Base-by-base conservation (phyloP, 2,797 vertebrate species). In the Schizothorax lantsangensis region DNA sequence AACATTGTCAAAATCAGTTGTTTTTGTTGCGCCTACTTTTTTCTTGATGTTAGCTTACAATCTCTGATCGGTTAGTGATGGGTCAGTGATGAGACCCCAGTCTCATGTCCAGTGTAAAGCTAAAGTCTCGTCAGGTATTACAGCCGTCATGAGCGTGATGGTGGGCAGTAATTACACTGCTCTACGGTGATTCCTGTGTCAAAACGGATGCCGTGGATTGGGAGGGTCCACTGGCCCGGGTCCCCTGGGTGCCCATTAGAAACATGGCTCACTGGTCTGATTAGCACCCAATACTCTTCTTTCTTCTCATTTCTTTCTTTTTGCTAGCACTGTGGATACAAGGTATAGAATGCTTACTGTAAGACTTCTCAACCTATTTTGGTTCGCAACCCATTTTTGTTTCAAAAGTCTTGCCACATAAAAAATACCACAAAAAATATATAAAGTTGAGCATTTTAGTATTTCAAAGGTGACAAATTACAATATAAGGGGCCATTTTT, bases 211-310 rank as follows among this genome's bases (percentile, higher is more conserved):
- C 30, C 33, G 87, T 85, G 85, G 90, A 92, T 92, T 92, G 90
- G 91, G 90, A 91, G 88, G 85, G 77, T 84, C 62, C 40, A 75
- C 87, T 87, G 87, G 68, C 38, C 86, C 0, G 6, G 75, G 91
- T 93, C 93, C 93, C 93, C 85, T 89, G 93, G 93, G 93, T 91
- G 90, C 89, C 92, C 90, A 93, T 94, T 94, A 93, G 90, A 88
- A 92, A 81, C 84, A 36, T 84, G 88, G 89, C 87, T 90, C 89
- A 94, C 92, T 89, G 91, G 89, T 88, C 88, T 79, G 88, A 73
- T 86, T 85, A 89, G 57, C 74, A 75, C 62, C 80, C 68, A 23
- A 49, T 84, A 52, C 57, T 79, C 38, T 19, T 26, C 1, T 75
- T 77, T 62, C 23, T 36, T 21, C n/a, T 23, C 17, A 7, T 64